A percentile compares a stretch with the other conserved stretches of the same genome.
Evolutionary conservation across 2,113 vertebrate genomes (phyloP).

Genomic region (Nothoprocta pentlandii): DNA sequence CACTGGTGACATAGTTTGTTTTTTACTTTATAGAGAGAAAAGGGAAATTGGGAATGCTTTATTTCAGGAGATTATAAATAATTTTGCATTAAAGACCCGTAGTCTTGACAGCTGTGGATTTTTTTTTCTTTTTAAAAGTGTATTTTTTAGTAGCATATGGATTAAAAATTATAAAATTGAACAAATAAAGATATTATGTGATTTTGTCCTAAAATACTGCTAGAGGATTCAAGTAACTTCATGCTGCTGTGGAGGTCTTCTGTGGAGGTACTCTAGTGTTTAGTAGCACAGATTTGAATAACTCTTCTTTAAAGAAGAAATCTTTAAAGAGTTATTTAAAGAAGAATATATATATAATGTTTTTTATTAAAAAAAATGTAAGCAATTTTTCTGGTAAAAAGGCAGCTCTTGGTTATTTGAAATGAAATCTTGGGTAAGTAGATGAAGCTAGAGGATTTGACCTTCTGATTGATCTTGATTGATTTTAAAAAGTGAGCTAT

Average conservation of each 20-base stretch:
- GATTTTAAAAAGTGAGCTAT: neutral
- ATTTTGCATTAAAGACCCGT: neutral
- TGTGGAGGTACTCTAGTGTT: neutral
- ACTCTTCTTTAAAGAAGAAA: neutral
- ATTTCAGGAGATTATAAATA: slow-evolving; percentile 40
- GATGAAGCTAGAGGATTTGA: neutral
- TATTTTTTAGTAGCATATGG: neutral
- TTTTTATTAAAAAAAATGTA: neutral
- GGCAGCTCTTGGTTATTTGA: neutral
- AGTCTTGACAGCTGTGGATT: neutral
- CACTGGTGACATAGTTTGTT: slow-evolving; percentile 13
- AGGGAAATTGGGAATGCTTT: neutral
- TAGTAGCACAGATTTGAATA: neutral
- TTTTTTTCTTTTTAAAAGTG: neutral
- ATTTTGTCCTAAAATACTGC: neutral
- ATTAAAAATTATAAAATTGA: neutral
- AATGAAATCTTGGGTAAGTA: neutral
- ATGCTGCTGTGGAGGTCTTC: neutral
- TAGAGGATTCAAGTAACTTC: neutral
- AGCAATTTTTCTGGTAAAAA: neutral
- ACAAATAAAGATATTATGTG: neutral
- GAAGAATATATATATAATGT: neutral
- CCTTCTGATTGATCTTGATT: neutral
- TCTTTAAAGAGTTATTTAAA: too few relatives aligned
- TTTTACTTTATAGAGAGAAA: slow-evolving; percentile 13